Conservation (phyloP, 2,888 invertebrate genomes). For the Drosophila fungiperda region DNA sequence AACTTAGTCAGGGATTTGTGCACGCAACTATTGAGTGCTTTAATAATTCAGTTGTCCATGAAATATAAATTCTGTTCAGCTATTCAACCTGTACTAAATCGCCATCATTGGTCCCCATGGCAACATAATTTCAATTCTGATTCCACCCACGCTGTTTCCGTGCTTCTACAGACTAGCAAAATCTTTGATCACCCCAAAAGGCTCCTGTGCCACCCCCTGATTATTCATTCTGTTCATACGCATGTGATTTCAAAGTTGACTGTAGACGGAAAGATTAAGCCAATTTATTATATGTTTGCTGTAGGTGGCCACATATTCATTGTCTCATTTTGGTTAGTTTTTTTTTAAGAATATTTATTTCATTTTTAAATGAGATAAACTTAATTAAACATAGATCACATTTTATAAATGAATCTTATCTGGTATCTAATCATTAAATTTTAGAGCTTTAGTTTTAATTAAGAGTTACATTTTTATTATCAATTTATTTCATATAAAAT, state of each 20-base stretch:
- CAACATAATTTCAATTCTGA: conserved; percentile 1
- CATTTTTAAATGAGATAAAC: background rate
- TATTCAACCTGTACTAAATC: background rate
- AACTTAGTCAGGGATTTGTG: background rate
- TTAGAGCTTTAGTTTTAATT: background rate
- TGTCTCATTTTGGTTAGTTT: conserved; percentile 2
- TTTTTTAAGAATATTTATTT: background rate
- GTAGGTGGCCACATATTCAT: background rate
- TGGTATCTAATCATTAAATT: background rate
- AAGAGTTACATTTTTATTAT: background rate
- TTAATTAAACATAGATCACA: background rate
- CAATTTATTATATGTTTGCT: conserved; percentile 1
- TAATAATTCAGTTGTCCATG: background rate
- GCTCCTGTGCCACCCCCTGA: background rate
- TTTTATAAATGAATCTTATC: background rate
- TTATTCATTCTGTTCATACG: conserved; percentile 22
- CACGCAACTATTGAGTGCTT: background rate
- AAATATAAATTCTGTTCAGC: conserved; percentile 4
- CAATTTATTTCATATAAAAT: background rate
- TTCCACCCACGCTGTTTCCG: background rate
- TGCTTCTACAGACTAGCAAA: background rate
- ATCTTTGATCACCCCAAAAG: background rate
- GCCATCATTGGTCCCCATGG: conserved; percentile 12
- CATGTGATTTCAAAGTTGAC: conserved; percentile 21
- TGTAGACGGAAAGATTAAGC: conserved; percentile 10